Base-by-base conservation (phyloP, 2,797 vertebrate genomes). In the Margarornis squamiger region DNA sequence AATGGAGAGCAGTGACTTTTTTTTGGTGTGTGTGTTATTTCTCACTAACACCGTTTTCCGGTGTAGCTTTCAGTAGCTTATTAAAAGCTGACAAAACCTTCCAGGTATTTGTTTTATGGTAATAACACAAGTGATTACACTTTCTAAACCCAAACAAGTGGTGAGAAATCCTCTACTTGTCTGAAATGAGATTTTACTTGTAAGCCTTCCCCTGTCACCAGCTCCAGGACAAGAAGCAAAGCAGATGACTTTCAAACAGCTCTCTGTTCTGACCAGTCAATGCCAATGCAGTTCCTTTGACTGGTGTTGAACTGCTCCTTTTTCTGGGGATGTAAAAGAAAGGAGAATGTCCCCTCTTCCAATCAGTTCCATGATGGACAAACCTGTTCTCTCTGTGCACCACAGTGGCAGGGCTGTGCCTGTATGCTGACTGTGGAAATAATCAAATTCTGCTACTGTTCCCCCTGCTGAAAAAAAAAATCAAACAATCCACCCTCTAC, bases 161-260 rank as follows among this genome's bases (percentile, higher is more conserved):
- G 68, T 95, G 81, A 86, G 71, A 92, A 96, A 92, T 84, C 22
- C 49, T 59, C 67, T 66, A 36, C 30, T 58, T 83, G 34, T 57
- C 78, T 83, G 70, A 82, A 87, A 77, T 3, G 27, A 93, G 82
- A 61, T 91, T 83, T 77, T 34, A 54, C 63, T 90, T 78, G 55
- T 46, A 75, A 93, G 67, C 29, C 38, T 87, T 88, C 48, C 46
- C 41, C 57, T 51, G 43, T n/a, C 48, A 72, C 30, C 74, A 86
- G 34, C 80, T 87, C 45, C 24, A 55, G 62, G 51, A 86, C 67
- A 89, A 86, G 77, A 36, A 80, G 61, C 66, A 85, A 71, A 54
- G 61, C 32, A 91, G 82, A 54, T 46, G 46, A 71, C 76, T 65
- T 61, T 41, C 77, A 84, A 84, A 85, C 34, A 30, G 34, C 32